Evolutionary conservation across 2,113 vertebrate genomes (phyloP).

Genomic region (Chinchilla lanigera): DNA sequence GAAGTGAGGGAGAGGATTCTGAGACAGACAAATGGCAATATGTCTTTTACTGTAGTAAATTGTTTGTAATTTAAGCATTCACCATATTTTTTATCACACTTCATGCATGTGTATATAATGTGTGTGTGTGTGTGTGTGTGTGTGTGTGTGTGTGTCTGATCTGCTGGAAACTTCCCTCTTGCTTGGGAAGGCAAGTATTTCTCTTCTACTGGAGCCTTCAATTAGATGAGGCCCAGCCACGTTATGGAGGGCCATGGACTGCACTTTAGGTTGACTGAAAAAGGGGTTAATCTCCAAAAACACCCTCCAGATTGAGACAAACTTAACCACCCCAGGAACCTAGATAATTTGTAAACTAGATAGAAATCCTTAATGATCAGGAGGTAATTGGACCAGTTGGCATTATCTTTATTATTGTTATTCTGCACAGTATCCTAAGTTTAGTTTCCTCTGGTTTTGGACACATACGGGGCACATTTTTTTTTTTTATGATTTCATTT

Average conservation of each 20-base stretch:
- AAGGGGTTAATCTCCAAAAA: neutral
- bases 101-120: neutral
- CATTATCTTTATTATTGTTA: neutral
- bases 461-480: neutral
- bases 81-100: neutral
- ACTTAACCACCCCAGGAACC: neutral
- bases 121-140: too few species aligned
- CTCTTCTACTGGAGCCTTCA: neutral
- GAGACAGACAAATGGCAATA: neutral
- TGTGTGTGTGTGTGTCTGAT: too few species aligned
- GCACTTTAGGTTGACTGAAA: too few species aligned
- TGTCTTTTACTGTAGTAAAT: neutral
- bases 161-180: neutral
- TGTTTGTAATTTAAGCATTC: neutral
- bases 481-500: constrained; percentile 22
- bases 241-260: too few species aligned
- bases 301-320: neutral
- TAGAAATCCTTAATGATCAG: neutral
- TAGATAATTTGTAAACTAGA: neutral
- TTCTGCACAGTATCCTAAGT: neutral
- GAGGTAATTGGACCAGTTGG: neutral
- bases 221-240: neutral
- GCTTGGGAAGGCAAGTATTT: neutral
- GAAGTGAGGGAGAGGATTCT: neutral
- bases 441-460: constrained; percentile 23